Conservation (phyloP, 2,888 invertebrate species). For the Lamproptera curius region DNA sequence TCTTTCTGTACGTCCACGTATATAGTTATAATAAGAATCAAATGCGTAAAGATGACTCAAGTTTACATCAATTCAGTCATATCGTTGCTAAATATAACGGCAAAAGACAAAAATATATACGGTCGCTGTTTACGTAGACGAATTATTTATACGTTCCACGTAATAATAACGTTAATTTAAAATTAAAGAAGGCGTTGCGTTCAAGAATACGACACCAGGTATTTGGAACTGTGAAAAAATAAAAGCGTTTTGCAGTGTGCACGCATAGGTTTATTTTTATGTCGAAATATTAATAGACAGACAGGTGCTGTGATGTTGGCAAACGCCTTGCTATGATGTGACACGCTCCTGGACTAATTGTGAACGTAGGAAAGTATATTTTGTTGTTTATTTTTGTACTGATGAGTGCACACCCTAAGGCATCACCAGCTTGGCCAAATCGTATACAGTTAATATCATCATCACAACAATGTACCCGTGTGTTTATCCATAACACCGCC, state of each 20-base stretch:
- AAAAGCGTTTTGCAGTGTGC: conserved; percentile 20
- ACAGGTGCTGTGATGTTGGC: conserved; percentile 71
- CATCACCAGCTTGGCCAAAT: conserved; percentile 18
- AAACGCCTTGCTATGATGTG: conserved; percentile 49
- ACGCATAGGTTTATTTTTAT: conserved; percentile 52
- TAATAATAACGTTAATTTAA: no score
- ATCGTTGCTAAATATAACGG: no score
- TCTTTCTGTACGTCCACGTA: no score
- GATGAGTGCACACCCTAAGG: conserved; percentile 33
- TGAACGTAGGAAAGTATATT: conserved; percentile 45
- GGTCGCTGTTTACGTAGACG: no score
- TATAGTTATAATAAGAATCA: no score
- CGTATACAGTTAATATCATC: conserved; percentile 30
- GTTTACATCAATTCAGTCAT: no score
- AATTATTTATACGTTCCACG: no score
- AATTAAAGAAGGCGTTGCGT: no score
- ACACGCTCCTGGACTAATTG: conserved; percentile 63
- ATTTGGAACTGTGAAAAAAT: conserved; percentile 9
- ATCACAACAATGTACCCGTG: conserved; percentile 28
- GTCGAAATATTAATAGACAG: conserved; percentile 70
- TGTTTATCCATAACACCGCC: conserved; percentile 31
- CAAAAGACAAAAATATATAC: no score
- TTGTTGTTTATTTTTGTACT: conserved; percentile 46
- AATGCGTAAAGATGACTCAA: no score
- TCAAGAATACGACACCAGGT: conserved; percentile 1